Percentiles rank a stretch among this genome's conserved stretches.
phyloP scores from a whole-genome alignment of 30 jellyfish, hydroid and myxozoan species.

The Cassiopea xamachana region DNA sequence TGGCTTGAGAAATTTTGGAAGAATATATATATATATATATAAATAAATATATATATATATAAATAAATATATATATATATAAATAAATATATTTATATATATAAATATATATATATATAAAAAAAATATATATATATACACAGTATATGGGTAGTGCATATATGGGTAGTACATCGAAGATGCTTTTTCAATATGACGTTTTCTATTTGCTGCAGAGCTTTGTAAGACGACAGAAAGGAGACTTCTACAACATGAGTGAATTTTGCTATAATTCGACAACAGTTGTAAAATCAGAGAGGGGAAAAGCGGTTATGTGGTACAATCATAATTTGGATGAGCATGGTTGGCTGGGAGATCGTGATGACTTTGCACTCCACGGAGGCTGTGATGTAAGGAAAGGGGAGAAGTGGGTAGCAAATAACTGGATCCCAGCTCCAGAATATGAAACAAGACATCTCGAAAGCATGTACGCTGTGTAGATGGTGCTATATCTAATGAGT shows the following conservation, averaged over 20 bases:
- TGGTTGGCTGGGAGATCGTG: conserved; percentile 97
- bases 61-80: too few species aligned
- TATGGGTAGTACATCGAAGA: background rate
- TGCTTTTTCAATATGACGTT: background rate
- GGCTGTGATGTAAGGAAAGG: conserved; percentile 97
- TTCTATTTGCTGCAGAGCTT: conserved; percentile 73
- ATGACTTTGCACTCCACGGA: conserved; percentile 91
- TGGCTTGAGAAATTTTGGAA: too few species aligned
- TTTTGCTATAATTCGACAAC: conserved; percentile 92
- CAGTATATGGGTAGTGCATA: background rate
- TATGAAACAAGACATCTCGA: conserved; percentile 63
- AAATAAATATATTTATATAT: too few species aligned
- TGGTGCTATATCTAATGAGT: background rate
- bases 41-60: too few species aligned
- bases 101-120: too few species aligned
- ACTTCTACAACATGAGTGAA: conserved; percentile 89
- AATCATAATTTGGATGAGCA: conserved; percentile 87
- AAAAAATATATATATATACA: too few species aligned
- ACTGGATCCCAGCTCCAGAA: conserved; percentile 98
- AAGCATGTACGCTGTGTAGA: conserved; percentile 61
- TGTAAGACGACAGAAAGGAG: conserved; percentile 80
- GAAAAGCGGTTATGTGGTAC: conserved; percentile 98
- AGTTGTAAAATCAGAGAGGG: conserved; percentile 93
- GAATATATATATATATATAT: too few species aligned
- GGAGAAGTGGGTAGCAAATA: conserved; percentile 95